Base-by-base conservation (phyloP, 2,888 invertebrate genomes). In the Lucinisca nassula region DNA sequence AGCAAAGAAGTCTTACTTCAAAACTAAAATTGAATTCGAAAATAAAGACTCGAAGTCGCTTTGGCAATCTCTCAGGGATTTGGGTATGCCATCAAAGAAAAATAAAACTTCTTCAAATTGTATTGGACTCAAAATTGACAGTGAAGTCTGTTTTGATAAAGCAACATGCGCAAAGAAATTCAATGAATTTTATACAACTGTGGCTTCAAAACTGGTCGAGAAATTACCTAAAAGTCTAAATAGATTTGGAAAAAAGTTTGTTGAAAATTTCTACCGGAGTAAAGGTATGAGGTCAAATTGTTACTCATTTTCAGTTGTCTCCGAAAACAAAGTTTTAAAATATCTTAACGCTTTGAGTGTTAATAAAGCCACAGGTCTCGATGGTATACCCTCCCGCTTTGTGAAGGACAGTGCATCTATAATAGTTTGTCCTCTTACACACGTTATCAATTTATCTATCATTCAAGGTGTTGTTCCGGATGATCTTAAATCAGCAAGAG, bases 1-100 rank as follows among this genome's bases (percentile, higher is more conserved):
- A 27, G 78, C 82, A 37, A 82, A 82, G 30, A 72, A 45, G 37
- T 27, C 67, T 55, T 77, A 49, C 55, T 82, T 77, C 37, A 82
- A 51, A 77, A 27, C 37, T 49, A 32, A 32, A 4, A 0, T 38
- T 82, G 45, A 49, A 51, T n/a, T n/a, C n/a, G 77, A 40, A 21
- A 24, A 78, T 73, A 70, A 2, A 27, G 58, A 78, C 35, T 38
- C 78, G 10, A 82, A 67, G 27, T 75, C 83, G 10, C n/a, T 78
- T 0, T 78, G 73, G 78, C 51, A 35, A 0, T 37, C n/a, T n/a
- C 76, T 51, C 14, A 76, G 32, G 40, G 27, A 49, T 49, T 27
- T 76, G 30, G 76, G 76, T 49, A n/a, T 76, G 35, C 76, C 49
- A n/a, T 24, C 35, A 17, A 55, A 76, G 32, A 76, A 76, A 12